Evolutionary conservation across 2,113 vertebrate species (phyloP).

Genomic region (Calonectris borealis): DNA sequence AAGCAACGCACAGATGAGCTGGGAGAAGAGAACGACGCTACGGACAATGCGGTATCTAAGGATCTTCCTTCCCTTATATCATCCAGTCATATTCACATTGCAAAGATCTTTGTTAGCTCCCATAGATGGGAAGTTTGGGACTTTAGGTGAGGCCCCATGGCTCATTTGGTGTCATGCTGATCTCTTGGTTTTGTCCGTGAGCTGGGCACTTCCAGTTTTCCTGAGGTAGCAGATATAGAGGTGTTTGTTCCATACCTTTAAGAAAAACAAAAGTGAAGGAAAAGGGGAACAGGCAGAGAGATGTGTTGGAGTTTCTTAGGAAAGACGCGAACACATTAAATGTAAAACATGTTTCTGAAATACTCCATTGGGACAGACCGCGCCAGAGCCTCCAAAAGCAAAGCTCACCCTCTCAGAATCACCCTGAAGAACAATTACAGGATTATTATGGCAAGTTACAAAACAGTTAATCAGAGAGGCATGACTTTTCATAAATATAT

Average conservation of each 20-base stretch:
- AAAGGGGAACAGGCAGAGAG: neutral
- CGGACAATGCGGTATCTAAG: neutral
- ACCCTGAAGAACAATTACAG: neutral
- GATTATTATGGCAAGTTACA: neutral
- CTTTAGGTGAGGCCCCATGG: neutral
- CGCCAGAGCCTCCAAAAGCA: neutral
- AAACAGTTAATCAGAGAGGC: neutral
- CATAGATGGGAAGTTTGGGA: neutral
- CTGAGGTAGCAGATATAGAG: constrained; percentile 66
- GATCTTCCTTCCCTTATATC: neutral
- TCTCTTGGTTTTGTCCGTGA: neutral
- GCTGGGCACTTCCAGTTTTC: constrained; percentile 27
- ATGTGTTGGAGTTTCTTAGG: neutral
- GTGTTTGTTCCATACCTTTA: constrained; percentile 18
- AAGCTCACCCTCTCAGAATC: neutral
- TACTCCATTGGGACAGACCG: neutral
- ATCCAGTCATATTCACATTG: neutral
- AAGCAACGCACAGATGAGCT: neutral
- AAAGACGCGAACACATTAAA: neutral
- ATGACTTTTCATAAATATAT: neutral
- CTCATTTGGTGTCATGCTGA: neutral
- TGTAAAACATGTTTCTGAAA: neutral
- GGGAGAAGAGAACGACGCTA: neutral
- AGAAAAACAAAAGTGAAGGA: neutral
- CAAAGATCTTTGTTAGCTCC: neutral